Percentiles rank a stretch among this genome's conserved stretches.
Conservation (phyloP, 2,113 vertebrate species). For the Sigmodon hispidus region DNA sequence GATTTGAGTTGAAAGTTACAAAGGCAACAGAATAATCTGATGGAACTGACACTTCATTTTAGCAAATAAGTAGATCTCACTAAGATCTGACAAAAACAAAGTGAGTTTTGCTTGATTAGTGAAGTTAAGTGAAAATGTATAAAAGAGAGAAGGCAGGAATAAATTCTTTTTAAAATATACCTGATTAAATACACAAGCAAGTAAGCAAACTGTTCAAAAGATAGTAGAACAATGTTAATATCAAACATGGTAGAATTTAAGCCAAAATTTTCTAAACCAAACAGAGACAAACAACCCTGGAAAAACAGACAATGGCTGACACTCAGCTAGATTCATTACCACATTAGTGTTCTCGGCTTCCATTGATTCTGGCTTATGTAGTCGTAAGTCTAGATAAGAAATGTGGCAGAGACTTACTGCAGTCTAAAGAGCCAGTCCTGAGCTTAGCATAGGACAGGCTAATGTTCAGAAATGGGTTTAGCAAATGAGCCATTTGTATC, state of each 20-base stretch:
- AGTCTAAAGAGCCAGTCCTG: neutral
- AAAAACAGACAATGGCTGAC: neutral
- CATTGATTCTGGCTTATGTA: fast-evolving
- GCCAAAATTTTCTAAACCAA: neutral
- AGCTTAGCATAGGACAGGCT: neutral
- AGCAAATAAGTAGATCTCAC: neutral
- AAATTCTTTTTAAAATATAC: neutral
- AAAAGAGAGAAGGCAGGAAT: neutral
- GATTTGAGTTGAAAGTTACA: neutral
- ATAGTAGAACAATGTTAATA: neutral
- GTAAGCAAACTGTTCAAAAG: neutral
- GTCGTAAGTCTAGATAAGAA: neutral
- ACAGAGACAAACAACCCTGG: neutral
- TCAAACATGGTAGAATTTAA: neutral
- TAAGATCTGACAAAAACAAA: neutral
- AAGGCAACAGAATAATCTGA: neutral
- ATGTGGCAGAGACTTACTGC: neutral
- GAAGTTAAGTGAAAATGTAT: neutral
- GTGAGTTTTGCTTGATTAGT: neutral
- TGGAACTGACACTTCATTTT: neutral
- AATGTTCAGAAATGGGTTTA: neutral
- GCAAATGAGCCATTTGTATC: neutral
- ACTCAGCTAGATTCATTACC: too few species aligned
- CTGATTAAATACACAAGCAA: neutral
- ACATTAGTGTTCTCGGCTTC: neutral